Evolutionary conservation across 2,113 vertebrate species (phyloP), one percentile per base, ranked within the genome.

Genomic region (Sander vitreus): DNA sequence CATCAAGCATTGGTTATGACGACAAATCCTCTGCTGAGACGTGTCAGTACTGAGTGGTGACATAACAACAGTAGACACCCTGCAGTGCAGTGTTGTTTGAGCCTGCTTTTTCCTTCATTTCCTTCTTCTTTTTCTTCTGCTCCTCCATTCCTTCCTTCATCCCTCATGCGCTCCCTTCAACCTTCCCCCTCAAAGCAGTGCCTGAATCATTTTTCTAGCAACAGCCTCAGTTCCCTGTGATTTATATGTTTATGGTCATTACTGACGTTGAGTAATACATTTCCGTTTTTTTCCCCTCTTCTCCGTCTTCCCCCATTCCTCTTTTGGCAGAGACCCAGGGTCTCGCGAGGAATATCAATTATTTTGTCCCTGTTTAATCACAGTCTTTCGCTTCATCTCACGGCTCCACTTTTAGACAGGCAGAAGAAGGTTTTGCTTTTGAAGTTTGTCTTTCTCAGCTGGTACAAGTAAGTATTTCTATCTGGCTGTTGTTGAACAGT

Each of bases 231-330:
- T 89, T 88, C 76, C 80, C 62, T 45, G 87, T 96, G 95, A 95
- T 95, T 95, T 95, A 96, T 96, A 95, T 96, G 95, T 95, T 95
- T 95, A 95, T 94, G 90, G 91, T 91, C 94, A 93, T 94, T 94
- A 90, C 92, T 92, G 94, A 95, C 91, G 72, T 93, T 93, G 94
- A 95, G 91, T 94, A 94, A 95, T 96, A 93, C 89, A 85, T 94
- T 94, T 93, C 75, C 80, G 69, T 80, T 92, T 76, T 76, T 87
- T 62, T 54, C 71, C 66, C 75, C 80, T 80, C 88, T 80, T 86
- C 85, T 87, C 79, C 80, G 65, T 88, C 91, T 88, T 79, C 77
- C 80, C 77, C 81, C 76, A 73, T 89, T 81, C 88, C 79, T 84
- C 89, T 84, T 85, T 94, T 91, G 92, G 93, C 91, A 88, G 92